Percentiles rank a stretch among this genome's conserved stretches.
Conservation (phyloP, 1,140 invertebrate genomes). For the Catajapyx aquilonaris region DNA sequence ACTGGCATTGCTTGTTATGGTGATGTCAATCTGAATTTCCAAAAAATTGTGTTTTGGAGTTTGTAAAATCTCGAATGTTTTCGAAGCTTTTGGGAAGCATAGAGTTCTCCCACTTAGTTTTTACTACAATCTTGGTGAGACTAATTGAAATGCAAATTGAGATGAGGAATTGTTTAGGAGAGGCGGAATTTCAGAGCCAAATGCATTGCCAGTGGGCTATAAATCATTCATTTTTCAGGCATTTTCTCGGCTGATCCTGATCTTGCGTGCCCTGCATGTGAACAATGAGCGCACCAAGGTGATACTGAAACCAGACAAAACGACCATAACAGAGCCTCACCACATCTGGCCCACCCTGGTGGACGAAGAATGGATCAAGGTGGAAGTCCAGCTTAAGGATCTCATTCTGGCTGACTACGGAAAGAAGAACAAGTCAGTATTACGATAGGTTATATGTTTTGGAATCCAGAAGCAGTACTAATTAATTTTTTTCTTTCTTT, state of each 20-base stretch:
- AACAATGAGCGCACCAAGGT: slow-evolving; percentile 99
- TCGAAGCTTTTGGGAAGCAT: too few species aligned
- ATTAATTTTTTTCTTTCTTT: slow-evolving; percentile 8
- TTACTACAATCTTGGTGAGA: too few species aligned
- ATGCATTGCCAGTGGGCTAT: neutral
- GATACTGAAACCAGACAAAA: slow-evolving; percentile 95
- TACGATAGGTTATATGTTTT: too few species aligned
- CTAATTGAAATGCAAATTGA: too few species aligned
- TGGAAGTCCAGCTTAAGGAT: slow-evolving; percentile 95
- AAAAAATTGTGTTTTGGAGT: too few species aligned
- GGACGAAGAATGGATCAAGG: slow-evolving; percentile 99
- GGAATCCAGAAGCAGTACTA: neutral
- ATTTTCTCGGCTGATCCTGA: slow-evolving; percentile 92
- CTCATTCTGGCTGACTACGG: slow-evolving; percentile 97
- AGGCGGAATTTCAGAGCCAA: too few species aligned
- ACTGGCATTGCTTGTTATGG: too few species aligned
- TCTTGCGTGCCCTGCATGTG: slow-evolving; percentile 89
- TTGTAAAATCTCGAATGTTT: too few species aligned
- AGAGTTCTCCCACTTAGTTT: too few species aligned
- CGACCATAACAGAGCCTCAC: slow-evolving; percentile 94
- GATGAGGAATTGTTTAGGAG: too few species aligned
- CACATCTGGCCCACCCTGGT: slow-evolving; percentile 97
- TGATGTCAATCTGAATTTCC: too few species aligned
- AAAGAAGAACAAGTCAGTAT: slow-evolving; percentile 99
- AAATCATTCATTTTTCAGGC: slow-evolving; percentile 29